phyloP scores from a whole-genome alignment of 2,113 vertebrate species.

The Rhizomys pruinosus region DNA sequence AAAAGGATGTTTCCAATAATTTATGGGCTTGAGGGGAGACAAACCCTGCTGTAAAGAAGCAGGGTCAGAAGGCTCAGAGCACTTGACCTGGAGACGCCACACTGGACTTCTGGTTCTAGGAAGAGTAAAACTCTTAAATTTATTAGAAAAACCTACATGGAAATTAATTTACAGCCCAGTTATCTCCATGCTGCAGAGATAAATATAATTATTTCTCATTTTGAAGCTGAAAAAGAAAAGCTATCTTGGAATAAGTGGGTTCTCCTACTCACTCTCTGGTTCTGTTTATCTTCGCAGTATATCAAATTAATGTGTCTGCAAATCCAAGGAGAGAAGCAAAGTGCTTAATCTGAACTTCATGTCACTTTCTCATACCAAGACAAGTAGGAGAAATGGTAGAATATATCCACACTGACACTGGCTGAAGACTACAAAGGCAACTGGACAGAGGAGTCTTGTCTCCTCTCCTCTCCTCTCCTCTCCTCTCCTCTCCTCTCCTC shows the following conservation, averaged over 20 bases:
- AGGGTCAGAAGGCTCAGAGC: slow-evolving; percentile 70
- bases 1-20: slow-evolving; percentile 79
- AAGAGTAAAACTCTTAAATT: slow-evolving; percentile 79
- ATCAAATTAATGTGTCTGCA: slow-evolving; percentile 84
- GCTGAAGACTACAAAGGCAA: slow-evolving; percentile 46
- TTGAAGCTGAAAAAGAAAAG: slow-evolving; percentile 82
- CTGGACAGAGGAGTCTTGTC: neutral
- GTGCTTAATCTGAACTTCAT: slow-evolving; percentile 72
- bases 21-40: slow-evolving; percentile 72
- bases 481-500: too few relatives aligned
- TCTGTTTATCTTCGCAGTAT: slow-evolving; percentile 84
- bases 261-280: slow-evolving; percentile 83
- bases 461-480: too few relatives aligned
- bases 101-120: slow-evolving; percentile 79
- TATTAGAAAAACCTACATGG: slow-evolving; percentile 76
- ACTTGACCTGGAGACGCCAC: slow-evolving; percentile 73
- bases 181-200: slow-evolving; percentile 83
- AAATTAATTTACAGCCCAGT: slow-evolving; percentile 83
- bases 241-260: slow-evolving; percentile 79
- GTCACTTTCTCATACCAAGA: slow-evolving; percentile 67
- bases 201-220: slow-evolving; percentile 86
- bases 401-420: slow-evolving; percentile 51
- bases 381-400: slow-evolving; percentile 46
- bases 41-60: slow-evolving; percentile 74
- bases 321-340: slow-evolving; percentile 68